Base-by-base conservation (phyloP, 2,113 vertebrate genomes). In the Gnathonemus longibarbis region DNA sequence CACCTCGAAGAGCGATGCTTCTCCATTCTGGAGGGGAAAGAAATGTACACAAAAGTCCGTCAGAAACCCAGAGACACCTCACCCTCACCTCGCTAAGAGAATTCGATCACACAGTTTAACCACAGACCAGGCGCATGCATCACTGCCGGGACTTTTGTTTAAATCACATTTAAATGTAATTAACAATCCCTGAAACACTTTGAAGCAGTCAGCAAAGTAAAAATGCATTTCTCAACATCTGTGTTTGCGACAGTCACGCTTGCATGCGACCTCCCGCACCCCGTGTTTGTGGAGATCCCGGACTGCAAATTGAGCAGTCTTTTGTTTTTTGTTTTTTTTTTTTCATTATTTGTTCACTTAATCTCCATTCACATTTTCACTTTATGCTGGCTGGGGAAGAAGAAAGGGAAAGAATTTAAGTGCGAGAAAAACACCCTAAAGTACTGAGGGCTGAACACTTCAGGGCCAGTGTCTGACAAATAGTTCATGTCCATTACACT, bases 1-100 rank as follows among this genome's bases (percentile, higher is more conserved):
- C 95, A 99, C 98, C 95, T 99, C 98, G 83, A 99, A 99, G 92
- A 99, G 95, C 0, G 98, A 99, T 0, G 98, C 98, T 85, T 99
- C 98, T 49, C 98, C 98, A 0, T 97, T 99, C 98, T 99, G 97
- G 56, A 91, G 91, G 84, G 87, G 87, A 90, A 88, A 91, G 15
- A 91, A 62, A 89, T 50, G 91, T 31, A 89, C 5, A 89, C 6
- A 50, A 87, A 91, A 92, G 91, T 31, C 19, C 24, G 7, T 91
- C 42, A 45, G 53, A 88, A 31, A 4, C 62, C 3, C 62, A 48
- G 24, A 48, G 10, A 84, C 39, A 84, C 7, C 7, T 11, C 21
- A n/a, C 83, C 42, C 21, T 42, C 42, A 45, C 39, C 17, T 70
- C n/a, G 13, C 10, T 27, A 70, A 11, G 62, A 70, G 10, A 70